Conservation (phyloP, 2,113 vertebrate genomes). For the Petrocephalus zakoni region DNA sequence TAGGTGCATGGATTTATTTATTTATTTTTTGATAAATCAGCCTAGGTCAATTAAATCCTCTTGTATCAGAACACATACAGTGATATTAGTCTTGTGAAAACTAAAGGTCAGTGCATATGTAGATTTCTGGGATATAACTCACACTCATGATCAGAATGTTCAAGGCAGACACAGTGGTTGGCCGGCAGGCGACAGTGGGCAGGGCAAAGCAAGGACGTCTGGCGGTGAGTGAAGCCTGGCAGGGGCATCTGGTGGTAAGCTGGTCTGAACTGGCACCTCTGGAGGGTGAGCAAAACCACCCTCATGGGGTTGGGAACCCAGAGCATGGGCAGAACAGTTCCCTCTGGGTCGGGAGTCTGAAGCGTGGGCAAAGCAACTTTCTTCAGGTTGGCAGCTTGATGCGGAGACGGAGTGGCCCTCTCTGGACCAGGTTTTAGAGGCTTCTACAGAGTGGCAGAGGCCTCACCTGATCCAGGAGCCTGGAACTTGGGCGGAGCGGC, state of each 20-base stretch:
- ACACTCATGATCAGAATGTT: background rate
- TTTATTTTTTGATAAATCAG: constrained; percentile 10
- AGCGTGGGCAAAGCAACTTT: too few species aligned
- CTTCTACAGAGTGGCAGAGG: background rate
- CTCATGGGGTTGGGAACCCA: background rate
- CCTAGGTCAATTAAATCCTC: constrained; percentile 8
- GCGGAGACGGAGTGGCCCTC: background rate
- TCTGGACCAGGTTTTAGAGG: background rate
- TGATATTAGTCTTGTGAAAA: background rate
- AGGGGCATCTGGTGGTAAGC: too few species aligned
- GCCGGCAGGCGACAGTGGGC: too few species aligned
- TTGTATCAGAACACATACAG: background rate
- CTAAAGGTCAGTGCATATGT: background rate
- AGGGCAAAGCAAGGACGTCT: too few species aligned
- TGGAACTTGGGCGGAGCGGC: background rate
- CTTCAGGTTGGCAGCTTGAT: background rate
- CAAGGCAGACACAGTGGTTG: too few species aligned
- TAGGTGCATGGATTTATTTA: background rate
- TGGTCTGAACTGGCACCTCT: background rate
- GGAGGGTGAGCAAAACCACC: background rate
- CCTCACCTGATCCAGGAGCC: background rate
- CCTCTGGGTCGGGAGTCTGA: background rate
- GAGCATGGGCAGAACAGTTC: background rate
- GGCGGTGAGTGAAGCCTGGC: too few species aligned
- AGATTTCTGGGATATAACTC: background rate